Percentiles rank a stretch among this genome's conserved stretches.
Conservation (phyloP, 2,888 invertebrate genomes). For the Drosophila atripex region DNA sequence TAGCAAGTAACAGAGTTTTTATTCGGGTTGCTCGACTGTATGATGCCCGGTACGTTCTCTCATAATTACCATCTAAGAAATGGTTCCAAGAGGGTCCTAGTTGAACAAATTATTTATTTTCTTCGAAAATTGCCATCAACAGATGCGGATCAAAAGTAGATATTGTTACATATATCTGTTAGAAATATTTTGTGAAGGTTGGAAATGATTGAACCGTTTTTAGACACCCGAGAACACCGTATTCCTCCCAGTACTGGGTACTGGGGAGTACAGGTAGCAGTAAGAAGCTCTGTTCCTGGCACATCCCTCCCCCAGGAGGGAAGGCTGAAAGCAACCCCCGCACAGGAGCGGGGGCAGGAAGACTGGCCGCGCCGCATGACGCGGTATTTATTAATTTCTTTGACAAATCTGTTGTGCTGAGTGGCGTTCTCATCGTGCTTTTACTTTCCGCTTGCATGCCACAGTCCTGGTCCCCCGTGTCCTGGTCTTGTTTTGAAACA, state of each 20-base stretch:
- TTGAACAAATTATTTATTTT: too few relatives aligned
- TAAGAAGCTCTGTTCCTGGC: not conserved
- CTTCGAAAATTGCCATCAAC: too few relatives aligned
- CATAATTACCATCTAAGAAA: too few relatives aligned
- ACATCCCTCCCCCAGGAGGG: too few relatives aligned
- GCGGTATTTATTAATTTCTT: slow-evolving; percentile 81
- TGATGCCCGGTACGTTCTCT: not conserved
- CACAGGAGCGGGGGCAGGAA: not conserved
- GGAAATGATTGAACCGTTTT: too few relatives aligned
- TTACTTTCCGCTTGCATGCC: slow-evolving; percentile 2
- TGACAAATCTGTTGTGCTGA: slow-evolving; percentile 80
- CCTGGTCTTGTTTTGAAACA: slow-evolving; percentile 59
- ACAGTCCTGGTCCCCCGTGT: slow-evolving; percentile 6
- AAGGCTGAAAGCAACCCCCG: not conserved
- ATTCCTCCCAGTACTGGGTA: not conserved
- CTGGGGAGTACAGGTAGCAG: too few relatives aligned
- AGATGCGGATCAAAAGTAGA: too few relatives aligned
- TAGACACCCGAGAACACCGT: too few relatives aligned
- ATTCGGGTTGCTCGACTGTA: not conserved
- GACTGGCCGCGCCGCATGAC: slow-evolving; percentile 59
- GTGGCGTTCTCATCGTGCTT: slow-evolving; percentile 45
- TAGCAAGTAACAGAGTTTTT: not conserved
- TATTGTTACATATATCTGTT: too few relatives aligned
- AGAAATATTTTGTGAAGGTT: too few relatives aligned
- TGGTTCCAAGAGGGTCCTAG: too few relatives aligned